Base-by-base conservation (phyloP, 2,888 invertebrate species). In the Drosophila nigritarsus region DNA sequence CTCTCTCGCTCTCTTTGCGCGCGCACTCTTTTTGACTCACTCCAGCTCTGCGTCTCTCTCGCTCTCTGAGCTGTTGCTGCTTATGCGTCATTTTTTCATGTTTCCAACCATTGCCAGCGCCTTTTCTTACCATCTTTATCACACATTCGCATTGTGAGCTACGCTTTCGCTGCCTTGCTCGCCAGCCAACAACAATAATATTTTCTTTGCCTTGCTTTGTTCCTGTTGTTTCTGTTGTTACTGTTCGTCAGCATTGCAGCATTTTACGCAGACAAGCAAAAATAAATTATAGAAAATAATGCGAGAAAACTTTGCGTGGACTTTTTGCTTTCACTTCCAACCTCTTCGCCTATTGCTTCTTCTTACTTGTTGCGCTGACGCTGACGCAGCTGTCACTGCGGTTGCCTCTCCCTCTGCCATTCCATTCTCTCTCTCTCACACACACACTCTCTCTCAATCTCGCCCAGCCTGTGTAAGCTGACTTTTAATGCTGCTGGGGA, bases 41-140 rank as follows among this genome's bases (percentile, higher is more conserved):
- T 49, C 51, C 59, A 61, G 40, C 36, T 34, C 61, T 20, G 59
- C 15, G 40, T 36, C 11, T 15, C 13, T 15, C 30, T 38, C 24
- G 40, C 66, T 58, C 15, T 56, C 15, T 51, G 56, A 40, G 63
- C 67, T 48, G 40, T 59, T 63, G 49, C 58, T 80, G 81, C 74
- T 85, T 85, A 87, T 86, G 86, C 88, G 88, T 86, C 86, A 88
- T 83, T 86, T 83, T 78, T 83, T 83, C 83, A 73, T 64, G 63
- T 65, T 77, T 66, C 64, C 59, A 32, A 49, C 48, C 64, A 59
- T 71, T 73, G 70, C 64, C 63, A 76, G 34, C 51, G 73, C 71
- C 36, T 75, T 85, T 83, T 83, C 88, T 80, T 83, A 78, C 87
- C 80, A 83, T 83, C 75, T 78, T 82, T 80, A 80, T 75, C 83